These are phyloP conservation scores for Taenaris catops DNA, from an alignment of 2,888 invertebrate genomes.

Conservation along the genomic window DNA sequence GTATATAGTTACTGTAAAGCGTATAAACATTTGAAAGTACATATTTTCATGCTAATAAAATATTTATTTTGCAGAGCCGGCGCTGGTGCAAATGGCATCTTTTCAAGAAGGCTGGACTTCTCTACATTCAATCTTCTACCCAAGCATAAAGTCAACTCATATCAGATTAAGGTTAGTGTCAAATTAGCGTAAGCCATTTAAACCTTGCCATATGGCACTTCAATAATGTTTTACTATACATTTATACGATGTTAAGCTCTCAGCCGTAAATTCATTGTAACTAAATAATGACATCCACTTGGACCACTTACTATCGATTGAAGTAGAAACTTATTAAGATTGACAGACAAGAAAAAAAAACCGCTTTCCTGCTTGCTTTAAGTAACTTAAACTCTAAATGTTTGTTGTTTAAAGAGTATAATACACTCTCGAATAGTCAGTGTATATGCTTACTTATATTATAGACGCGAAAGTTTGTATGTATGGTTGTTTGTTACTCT, in stretches of 20 bases:
- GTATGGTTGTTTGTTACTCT: no score
- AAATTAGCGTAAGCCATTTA: constrained; percentile 2
- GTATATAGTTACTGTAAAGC: no score
- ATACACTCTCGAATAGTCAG: no score
- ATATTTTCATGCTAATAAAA: no score
- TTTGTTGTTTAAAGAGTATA: neutral
- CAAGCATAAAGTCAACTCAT: constrained; percentile 97
- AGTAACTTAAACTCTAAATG: neutral
- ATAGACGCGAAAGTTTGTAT: no score
- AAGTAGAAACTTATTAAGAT: constrained; percentile 21
- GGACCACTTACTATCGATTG: constrained; percentile 25
- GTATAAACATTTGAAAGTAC: no score
- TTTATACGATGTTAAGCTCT: neutral
- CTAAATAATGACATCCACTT: constrained; percentile 28
- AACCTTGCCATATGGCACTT: no score
- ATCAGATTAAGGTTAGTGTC: constrained; percentile 96
- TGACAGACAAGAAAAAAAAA: constrained; percentile 23
- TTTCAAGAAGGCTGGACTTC: constrained; percentile 95
- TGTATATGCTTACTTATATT: no score
- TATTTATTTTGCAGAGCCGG: constrained; percentile 84
- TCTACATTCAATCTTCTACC: constrained; percentile 96
- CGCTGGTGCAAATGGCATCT: constrained; percentile 94
- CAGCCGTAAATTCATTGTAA: constrained; percentile 24
- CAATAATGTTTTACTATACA: no score
- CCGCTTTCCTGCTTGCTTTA: constrained; percentile 9